Base-by-base conservation (phyloP, 2,888 invertebrate genomes). In the Lithophane ornitopus region DNA sequence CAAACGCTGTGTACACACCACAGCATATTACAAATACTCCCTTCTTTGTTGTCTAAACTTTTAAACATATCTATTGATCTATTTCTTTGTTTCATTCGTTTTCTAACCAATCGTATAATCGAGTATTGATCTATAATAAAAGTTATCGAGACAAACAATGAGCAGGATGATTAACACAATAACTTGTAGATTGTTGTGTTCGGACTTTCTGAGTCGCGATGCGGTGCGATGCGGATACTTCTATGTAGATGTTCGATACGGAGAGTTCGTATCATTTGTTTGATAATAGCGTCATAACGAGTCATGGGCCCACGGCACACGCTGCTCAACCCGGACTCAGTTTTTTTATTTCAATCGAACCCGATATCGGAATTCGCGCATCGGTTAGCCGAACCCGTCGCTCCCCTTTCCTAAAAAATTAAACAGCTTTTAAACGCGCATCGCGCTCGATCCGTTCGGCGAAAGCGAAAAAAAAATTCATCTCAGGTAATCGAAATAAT, bases 401-500 rank as follows among this genome's bases (percentile, higher is more conserved):
- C 89, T 94, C 95, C 96, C 96, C 95, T 94, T 95, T 94, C 89
- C 91, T 94, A 95, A 95, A 96, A 90, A 88, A 89, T 94, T 95
- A 95, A 96, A 95, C 96, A 96, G 96, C 96, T 96, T 96, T 96
- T 96, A 96, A 96, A 94, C 94, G 93, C 92, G 92, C 93, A 92
- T 93, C 93, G 93, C 90, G 91, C 91, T 92, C 91, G 93, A 93
- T 91, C 90, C 90, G 87, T 92, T 93, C 93, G 92, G 91, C 93
- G 92, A 93, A 91, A 92, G 92, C 92, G 91, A 84, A 88, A 94
- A 88, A 94, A 96, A 96, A 95, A 92, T 90, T 22, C 94, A 94
- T 94, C 95, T 94, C 96, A 97, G 96, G 96, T 97, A 97, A 96
- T 95, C 94, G 95, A 94, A 95, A 96, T 95, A 96, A 96, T 95